A percentile compares a stretch with the other conserved stretches of the same genome.
Conservation (phyloP, 2,113 vertebrate genomes). For the Neopipo cinnamomea region DNA sequence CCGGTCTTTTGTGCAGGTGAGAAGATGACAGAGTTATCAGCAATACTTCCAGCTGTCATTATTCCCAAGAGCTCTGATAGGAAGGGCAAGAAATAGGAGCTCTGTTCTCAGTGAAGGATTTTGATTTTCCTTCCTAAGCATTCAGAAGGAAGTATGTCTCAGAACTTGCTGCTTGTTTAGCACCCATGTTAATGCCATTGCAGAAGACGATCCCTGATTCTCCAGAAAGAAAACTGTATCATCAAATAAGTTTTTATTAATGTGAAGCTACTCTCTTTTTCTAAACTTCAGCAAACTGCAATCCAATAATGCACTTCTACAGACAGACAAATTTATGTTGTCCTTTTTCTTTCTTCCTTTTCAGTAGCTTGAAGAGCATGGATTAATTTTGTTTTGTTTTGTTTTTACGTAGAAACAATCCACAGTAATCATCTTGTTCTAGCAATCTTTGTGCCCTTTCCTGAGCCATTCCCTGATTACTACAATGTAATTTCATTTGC, state of each 20-base stretch:
- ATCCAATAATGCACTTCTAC: not conserved
- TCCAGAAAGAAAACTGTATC: not conserved
- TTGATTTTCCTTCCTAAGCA: not conserved
- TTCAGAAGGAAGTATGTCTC: not conserved
- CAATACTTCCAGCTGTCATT: not conserved
- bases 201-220: not conserved
- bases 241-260: not conserved
- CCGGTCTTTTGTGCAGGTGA: not conserved
- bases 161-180: not conserved
- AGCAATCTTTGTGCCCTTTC: not conserved
- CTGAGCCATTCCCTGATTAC: not conserved
- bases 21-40: not conserved
- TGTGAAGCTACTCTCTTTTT: not conserved
- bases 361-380: not conserved
- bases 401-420: not conserved
- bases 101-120: not conserved
- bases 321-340: not conserved
- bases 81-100: not conserved
- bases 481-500: slow-evolving; percentile 48
- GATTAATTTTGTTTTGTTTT: not conserved
- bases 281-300: not conserved
- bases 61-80: not conserved
- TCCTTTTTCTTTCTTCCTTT: not conserved
- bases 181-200: not conserved
- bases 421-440: not conserved